Conservation (phyloP, 2,113 vertebrate genomes). For the Pomatorhinus ruficollis region DNA sequence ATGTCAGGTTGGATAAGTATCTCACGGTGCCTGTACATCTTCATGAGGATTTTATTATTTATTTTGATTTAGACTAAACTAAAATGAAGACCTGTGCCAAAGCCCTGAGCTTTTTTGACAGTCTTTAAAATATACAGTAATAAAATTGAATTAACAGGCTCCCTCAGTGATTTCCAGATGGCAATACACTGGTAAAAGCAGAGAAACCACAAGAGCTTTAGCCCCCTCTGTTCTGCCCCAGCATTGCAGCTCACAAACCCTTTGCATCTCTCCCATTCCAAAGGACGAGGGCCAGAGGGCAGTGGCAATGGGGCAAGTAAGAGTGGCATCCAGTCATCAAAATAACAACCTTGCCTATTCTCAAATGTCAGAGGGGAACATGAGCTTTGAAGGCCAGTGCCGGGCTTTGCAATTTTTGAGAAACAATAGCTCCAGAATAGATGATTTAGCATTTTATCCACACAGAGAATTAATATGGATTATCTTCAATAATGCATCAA, state of each 20-base stretch:
- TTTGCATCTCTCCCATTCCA: neutral
- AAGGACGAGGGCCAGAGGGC: neutral
- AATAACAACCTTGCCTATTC: neutral
- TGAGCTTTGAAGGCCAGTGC: neutral
- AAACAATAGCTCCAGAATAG: neutral
- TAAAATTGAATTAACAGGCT: conserved; percentile 62
- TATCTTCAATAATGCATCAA: neutral
- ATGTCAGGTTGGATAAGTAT: conserved; percentile 37
- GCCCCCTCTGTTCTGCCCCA: neutral
- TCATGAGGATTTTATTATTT: conserved; percentile 63
- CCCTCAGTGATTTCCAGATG: conserved; percentile 37
- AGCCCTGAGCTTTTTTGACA: conserved; percentile 24
- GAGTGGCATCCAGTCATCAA: neutral
- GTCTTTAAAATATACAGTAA: conserved; percentile 62
- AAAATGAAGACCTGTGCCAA: conserved; percentile 36
- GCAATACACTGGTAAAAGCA: neutral
- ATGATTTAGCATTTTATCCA: neutral
- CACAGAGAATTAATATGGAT: neutral
- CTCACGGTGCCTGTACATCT: conserved; percentile 55
- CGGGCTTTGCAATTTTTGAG: neutral
- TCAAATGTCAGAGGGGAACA: neutral
- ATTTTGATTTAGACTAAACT: conserved; percentile 67
- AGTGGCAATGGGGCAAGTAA: neutral
- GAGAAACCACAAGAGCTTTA: neutral
- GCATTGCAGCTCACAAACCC: neutral